These are phyloP conservation scores for Troides helena DNA, from an alignment of 2,888 invertebrate genomes.

Conservation along the genomic window DNA sequence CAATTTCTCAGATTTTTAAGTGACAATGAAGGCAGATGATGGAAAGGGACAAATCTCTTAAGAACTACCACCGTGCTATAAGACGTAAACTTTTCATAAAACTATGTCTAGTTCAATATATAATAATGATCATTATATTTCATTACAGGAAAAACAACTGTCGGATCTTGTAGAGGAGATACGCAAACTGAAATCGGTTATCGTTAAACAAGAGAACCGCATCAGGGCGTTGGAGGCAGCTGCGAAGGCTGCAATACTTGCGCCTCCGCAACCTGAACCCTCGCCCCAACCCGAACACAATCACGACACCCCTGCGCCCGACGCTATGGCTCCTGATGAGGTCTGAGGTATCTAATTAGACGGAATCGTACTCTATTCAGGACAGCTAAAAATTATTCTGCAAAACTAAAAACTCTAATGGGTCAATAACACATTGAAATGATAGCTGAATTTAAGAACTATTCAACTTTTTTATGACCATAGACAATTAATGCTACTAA, in stretches of 20 bases:
- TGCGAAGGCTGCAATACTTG: constrained; percentile 49
- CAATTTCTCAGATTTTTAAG: no score
- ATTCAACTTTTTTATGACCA: neutral
- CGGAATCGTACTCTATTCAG: constrained; percentile 8
- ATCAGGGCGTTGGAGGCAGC: constrained; percentile 88
- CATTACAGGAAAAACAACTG: constrained; percentile 85
- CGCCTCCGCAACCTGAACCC: constrained; percentile 52
- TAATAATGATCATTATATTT: neutral
- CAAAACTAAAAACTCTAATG: neutral
- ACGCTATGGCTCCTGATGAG: constrained; percentile 80
- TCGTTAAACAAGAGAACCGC: constrained; percentile 95
- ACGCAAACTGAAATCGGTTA: constrained; percentile 94
- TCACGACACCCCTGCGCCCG: constrained; percentile 51
- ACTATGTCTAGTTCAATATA: neutral
- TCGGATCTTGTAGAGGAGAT: constrained; percentile 94
- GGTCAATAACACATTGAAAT: neutral
- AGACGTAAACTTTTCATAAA: no score
- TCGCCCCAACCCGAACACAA: constrained; percentile 43
- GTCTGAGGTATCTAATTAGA: constrained; percentile 56
- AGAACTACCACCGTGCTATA: no score
- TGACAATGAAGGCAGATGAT: no score
- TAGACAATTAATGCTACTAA: neutral
- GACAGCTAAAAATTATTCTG: constrained; percentile 6
- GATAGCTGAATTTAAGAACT: neutral
- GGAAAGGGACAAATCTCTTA: no score